Base-by-base conservation (phyloP, 1,140 invertebrate species). In the Drosophila aff. region DNA sequence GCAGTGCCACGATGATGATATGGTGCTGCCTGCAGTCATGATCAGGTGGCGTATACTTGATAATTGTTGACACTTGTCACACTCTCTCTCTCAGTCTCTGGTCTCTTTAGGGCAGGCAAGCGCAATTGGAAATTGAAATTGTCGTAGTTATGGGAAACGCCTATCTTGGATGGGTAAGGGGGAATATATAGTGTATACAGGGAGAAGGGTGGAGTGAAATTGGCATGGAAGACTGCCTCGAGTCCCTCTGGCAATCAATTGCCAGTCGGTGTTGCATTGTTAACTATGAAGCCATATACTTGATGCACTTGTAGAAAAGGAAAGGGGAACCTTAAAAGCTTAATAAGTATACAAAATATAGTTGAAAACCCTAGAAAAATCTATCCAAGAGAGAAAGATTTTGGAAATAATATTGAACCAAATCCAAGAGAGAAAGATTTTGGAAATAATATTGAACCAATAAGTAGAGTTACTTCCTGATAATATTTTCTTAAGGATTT, bases 41-140 rank as follows among this genome's bases (percentile, higher is more conserved):
- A 71, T 47, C 80, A 75, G 84, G 85, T 89, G 84, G 85, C 84
- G 85, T 89, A 90, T 89, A 89, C 84, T 89, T 89, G 84, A 89
- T 89, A 90, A 89, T 90, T 84, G 84, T 73, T 73, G 81, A 81
- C 84, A 89, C 84, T 90, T 89, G 83, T 76, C 84, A 81, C 74
- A 73, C 69, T 6, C 38, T 9, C 18, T 7, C 13, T 3, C 23
- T 11, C 46, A 3, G 46, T 26, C 43, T 3, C 36, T 23, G 4
- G 10, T 13, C 36, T 15, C 5, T 4, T 5, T 16, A 2, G 18
- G 18, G 53, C 21, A 64, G 79, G 72, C 68, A 74, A 75, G 65
- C 47, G 52, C 58, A 82, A 87, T 78, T 47, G 50, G 61, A 65
- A 83, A 81, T 78, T 66, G 55, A 66, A 58, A 71, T 68, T 40